These are phyloP conservation scores for Poecilia gillii DNA, from an alignment of 2,797 vertebrate species.

Conservation along the genomic window DNA sequence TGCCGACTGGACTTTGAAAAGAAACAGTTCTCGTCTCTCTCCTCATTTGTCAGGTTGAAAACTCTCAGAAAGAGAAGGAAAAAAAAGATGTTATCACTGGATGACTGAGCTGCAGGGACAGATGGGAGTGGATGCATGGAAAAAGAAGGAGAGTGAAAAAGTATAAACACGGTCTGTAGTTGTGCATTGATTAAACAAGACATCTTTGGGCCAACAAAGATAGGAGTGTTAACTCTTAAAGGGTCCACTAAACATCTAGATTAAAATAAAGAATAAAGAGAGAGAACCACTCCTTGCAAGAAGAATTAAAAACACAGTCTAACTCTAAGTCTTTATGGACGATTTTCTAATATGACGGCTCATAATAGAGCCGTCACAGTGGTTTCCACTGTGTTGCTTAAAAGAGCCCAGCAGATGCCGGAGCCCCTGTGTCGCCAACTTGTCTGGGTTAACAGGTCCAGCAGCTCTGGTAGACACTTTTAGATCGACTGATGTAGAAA, in stretches of 20 bases:
- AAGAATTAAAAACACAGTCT: not conserved
- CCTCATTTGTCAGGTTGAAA: slow-evolving; percentile 16
- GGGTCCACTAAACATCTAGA: not conserved
- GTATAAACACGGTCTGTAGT: not conserved
- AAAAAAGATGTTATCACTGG: slow-evolving; percentile 35
- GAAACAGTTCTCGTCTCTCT: not conserved
- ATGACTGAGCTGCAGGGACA: slow-evolving; percentile 39
- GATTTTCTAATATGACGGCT: not conserved
- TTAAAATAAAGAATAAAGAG: not conserved
- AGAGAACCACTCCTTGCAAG: not conserved
- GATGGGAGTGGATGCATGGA: slow-evolving; percentile 5
- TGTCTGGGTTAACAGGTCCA: not conserved
- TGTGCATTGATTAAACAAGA: not conserved
- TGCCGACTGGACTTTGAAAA: slow-evolving; percentile 22
- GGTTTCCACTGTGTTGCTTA: not conserved
- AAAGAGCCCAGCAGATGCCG: not conserved
- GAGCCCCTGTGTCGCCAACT: not conserved
- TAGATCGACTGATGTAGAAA: not conserved
- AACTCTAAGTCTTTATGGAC: not conserved
- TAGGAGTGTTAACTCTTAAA: not conserved
- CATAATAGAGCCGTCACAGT: no score
- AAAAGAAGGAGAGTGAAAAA: not conserved
- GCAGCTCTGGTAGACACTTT: not conserved
- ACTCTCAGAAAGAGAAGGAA: slow-evolving; percentile 26
- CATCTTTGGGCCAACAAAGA: not conserved